These are phyloP conservation scores for Istiophorus platypterus DNA, from an alignment of 2,113 vertebrate species.

Conservation along the genomic window DNA sequence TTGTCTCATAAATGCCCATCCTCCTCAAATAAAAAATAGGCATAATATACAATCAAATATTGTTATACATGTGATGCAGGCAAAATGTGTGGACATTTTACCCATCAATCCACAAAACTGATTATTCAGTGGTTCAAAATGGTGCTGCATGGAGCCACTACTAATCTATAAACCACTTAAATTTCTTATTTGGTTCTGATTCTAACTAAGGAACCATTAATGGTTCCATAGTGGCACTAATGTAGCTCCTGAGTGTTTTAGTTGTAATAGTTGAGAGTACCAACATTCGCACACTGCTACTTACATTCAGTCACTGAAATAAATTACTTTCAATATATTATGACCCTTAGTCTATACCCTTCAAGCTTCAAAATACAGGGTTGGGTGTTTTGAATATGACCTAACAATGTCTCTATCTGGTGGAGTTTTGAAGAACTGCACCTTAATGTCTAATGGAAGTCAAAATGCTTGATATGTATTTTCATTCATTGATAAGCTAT, in stretches of 20 bases:
- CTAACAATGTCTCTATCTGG: constrained; percentile 69
- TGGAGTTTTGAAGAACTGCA: constrained; percentile 61
- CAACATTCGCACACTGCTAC: not conserved
- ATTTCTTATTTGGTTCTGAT: not conserved
- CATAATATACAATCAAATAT: not conserved
- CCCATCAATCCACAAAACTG: not conserved
- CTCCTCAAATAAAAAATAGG: not conserved
- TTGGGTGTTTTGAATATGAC: constrained; percentile 21
- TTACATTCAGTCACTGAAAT: not conserved
- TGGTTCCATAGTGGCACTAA: not conserved
- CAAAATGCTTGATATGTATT: constrained; percentile 2
- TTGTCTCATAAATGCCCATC: not conserved
- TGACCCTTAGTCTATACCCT: not conserved
- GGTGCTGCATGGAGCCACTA: not conserved
- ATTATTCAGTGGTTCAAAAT: not conserved
- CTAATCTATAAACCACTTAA: not conserved
- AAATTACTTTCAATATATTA: not conserved
- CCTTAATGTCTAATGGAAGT: not conserved
- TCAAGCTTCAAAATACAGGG: constrained; percentile 8
- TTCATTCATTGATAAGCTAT: not conserved
- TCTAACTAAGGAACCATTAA: not conserved
- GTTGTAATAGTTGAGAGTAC: not conserved
- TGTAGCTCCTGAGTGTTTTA: not conserved
- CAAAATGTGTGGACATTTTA: not conserved
- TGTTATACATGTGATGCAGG: not conserved